Evolutionary conservation across 2,797 vertebrate genomes (phyloP), one percentile per base, ranked within the genome.

Genomic region (Lithobates pipiens): DNA sequence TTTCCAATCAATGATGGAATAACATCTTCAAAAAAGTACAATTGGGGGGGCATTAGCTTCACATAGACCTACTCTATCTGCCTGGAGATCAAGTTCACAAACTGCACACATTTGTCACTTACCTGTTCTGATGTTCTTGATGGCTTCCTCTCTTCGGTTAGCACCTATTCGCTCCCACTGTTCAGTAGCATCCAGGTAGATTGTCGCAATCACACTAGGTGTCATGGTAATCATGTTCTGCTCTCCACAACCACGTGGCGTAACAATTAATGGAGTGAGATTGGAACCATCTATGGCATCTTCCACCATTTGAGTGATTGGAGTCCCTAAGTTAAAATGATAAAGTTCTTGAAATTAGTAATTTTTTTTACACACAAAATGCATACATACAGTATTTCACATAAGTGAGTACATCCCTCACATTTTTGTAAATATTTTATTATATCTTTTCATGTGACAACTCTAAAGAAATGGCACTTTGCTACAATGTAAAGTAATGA

Each of bases 181-280:
- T 0, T 88, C 83, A 0, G 96, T 97, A 72, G 36, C 90, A 88
- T 99, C 98, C 89, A 99, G 90, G 91, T 96, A 99, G 18, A 88
- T 91, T 9, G 95, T 91, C 0, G 97, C 96, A 2, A 97, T 98
- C 77, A 97, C 85, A 0, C 96, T 93, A n/a, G 97, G 91, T 0
- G 96, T 97, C 95, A 96, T 91, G 15, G 9, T 0, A 0, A 95
- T 93, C 96, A 98, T 97, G 89, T 94, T 98, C 89, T 97, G 94
- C 88, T 99, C 98, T 16, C 97, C 97, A 0, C 93, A 95, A 4
- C 98, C 97, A 0, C 23, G 0, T 0, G 97, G 98, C 0, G 94
- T 93, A 15, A 68, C 10, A 0, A 98, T 96, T 76, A 99, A 94
- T 25, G 88, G 91, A 1, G 92, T 94, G 93, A 99, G 91, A 0